phyloP scores from a whole-genome alignment of 1,140 invertebrate genomes.

The Hesperophylax magnus region DNA sequence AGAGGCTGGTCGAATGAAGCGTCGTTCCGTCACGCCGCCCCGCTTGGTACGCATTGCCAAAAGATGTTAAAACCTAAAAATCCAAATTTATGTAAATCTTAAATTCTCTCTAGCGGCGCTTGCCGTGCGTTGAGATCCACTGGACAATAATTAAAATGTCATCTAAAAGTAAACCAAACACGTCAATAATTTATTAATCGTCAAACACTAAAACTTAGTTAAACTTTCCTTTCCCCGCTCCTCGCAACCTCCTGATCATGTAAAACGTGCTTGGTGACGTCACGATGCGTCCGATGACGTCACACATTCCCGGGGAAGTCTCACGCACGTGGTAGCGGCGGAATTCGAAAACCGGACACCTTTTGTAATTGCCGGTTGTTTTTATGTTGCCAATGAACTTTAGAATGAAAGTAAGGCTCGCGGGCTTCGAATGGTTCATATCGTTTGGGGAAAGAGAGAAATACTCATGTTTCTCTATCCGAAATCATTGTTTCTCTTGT shows the following conservation, averaged over 20 bases:
- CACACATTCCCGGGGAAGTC: background rate
- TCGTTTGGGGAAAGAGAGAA: too few relatives aligned
- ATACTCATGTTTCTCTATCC: too few relatives aligned
- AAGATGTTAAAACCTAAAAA: too few relatives aligned
- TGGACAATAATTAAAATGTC: background rate
- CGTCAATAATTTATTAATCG: too few relatives aligned
- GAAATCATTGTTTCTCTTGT: too few relatives aligned
- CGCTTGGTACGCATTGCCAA: too few relatives aligned
- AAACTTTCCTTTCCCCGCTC: slow-evolving; percentile 5
- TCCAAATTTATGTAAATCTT: too few relatives aligned
- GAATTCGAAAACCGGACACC: slow-evolving; percentile 5
- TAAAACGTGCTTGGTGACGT: background rate
- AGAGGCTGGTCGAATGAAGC: too few relatives aligned
- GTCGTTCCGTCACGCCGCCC: too few relatives aligned
- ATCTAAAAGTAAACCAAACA: background rate
- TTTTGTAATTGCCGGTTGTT: slow-evolving; percentile 12
- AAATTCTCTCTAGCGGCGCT: background rate
- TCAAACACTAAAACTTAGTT: background rate
- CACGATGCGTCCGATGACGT: slow-evolving; percentile 5
- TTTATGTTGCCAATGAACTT: slow-evolving; percentile 20
- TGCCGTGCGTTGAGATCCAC: background rate
- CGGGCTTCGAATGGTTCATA: too few relatives aligned
- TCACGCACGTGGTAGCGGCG: background rate
- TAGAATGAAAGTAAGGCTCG: too few relatives aligned
- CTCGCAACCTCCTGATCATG: background rate